phyloP scores from a whole-genome alignment of 2,797 vertebrate genomes.

The Mergus octosetaceus region DNA sequence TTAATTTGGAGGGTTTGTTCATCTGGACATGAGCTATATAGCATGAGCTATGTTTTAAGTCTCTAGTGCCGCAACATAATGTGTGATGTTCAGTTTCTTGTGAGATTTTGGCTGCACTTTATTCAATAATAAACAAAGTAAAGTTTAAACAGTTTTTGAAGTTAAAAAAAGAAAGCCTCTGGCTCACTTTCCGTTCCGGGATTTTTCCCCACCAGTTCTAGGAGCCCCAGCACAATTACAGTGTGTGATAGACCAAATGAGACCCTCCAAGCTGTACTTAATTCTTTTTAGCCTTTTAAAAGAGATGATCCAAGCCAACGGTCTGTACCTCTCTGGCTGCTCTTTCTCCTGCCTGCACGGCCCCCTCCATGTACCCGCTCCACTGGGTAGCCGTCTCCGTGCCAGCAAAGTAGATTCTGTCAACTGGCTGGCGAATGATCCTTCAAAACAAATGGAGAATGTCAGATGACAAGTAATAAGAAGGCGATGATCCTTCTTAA shows the following conservation, averaged over 20 bases:
- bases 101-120: neutral
- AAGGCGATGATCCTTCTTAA: neutral
- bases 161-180: neutral
- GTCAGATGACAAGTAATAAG: neutral
- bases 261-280: neutral
- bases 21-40: neutral
- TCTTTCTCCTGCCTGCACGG: constrained; percentile 81
- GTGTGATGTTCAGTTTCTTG: neutral
- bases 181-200: neutral
- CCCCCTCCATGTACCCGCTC: constrained; percentile 86
- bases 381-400: constrained; percentile 83
- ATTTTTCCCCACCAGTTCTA: neutral
- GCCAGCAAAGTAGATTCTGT: constrained; percentile 81
- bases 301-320: neutral
- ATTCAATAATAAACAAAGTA: neutral
- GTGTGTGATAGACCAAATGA: neutral
- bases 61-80: neutral
- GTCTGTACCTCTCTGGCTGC: constrained; percentile 81
- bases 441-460: constrained; percentile 67
- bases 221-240: neutral
- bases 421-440: constrained; percentile 79
- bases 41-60: neutral
- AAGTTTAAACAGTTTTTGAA: neutral
- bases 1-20: neutral
- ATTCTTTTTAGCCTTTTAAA: neutral